Evolutionary conservation across 2,113 vertebrate genomes (phyloP), one percentile per base, ranked within the genome.

Genomic region (Periophthalmodon schlosseri): DNA sequence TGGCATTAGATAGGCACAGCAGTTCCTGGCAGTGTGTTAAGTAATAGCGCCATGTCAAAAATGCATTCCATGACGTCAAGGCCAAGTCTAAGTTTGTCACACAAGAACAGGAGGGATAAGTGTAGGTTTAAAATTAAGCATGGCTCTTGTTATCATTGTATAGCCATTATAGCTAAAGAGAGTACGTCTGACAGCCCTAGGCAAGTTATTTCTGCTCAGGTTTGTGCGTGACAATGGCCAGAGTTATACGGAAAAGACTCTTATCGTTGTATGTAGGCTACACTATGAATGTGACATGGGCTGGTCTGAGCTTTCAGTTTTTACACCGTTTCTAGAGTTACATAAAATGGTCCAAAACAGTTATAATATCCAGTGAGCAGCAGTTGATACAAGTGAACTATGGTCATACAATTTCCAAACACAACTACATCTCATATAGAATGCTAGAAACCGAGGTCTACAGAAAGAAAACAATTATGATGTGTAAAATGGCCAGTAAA

Each of bases 71-170:
- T 80, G 82, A 78, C 77, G 79, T 87, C 86, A 91, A 80, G 80
- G 76, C 49, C 74, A 70, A 52, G 10, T 79, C 83, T 79, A 60
- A 76, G 77, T 76, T 54, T 0, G 80, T 88, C 83, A 75, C 73
- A 79, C 80, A 52, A 71, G 69, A 76, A 78, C 71, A 69, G 57
- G 15, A 69, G 65, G 63, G 77, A 71, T 75, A 74, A 86, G 75
- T 74, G n/a, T 57, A 44, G 3, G 57, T 80, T 88, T 87, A 92
- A 89, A 90, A 86, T 92, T 93, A 92, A 89, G 71, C 66, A 23
- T 71, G 68, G 71, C 87, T 81, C 78, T 84, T 68, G 82, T 91
- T 91, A 94, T 93, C 92, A 44, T 70, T 39, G 65, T 73, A 68
- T 77, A 77, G 81, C 87, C 75, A 75, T 81, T 65, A 50, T 58